These are phyloP conservation scores for Rana temporaria DNA, from an alignment of 2,113 vertebrate species.

Conservation along the genomic window DNA sequence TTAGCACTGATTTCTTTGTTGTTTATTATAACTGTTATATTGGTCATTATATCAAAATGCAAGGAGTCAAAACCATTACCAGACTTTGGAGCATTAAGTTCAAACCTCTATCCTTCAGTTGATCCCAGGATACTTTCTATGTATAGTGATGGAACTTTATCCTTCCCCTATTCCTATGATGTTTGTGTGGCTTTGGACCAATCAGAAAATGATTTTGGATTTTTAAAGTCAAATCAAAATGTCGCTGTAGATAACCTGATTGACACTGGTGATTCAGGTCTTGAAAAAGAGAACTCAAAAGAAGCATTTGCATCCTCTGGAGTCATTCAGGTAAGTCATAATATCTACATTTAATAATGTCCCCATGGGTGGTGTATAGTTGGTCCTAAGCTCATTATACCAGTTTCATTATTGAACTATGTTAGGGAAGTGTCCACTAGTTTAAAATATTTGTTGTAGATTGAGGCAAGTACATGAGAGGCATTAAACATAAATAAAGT, in stretches of 20 bases:
- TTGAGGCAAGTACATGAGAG: no score
- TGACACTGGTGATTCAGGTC: slow-evolving; percentile 31
- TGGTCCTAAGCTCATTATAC: no score
- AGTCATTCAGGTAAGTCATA: not conserved
- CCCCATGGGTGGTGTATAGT: no score
- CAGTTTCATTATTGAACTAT: no score
- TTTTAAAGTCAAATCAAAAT: slow-evolving; percentile 38
- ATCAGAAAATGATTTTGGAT: slow-evolving; percentile 59
- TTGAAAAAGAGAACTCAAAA: not conserved
- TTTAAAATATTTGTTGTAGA: no score
- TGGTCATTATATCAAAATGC: slow-evolving; percentile 70
- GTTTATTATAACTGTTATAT: slow-evolving; percentile 73
- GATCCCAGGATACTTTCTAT: slow-evolving; percentile 50
- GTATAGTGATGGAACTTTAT: slow-evolving; percentile 63
- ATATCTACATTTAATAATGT: no score
- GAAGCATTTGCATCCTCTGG: not conserved
- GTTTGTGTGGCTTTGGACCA: slow-evolving; percentile 58
- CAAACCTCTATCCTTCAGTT: slow-evolving; percentile 58
- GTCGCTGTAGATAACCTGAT: slow-evolving; percentile 38
- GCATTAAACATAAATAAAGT: no score
- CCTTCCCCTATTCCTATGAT: slow-evolving; percentile 64
- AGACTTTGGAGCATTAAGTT: slow-evolving; percentile 31
- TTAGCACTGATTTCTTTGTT: slow-evolving; percentile 74
- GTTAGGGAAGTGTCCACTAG: no score
- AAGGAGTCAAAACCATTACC: slow-evolving; percentile 65